These are phyloP conservation scores for Oreotrochilus melanogaster DNA, from an alignment of 2,113 vertebrate genomes.

Conservation along the genomic window DNA sequence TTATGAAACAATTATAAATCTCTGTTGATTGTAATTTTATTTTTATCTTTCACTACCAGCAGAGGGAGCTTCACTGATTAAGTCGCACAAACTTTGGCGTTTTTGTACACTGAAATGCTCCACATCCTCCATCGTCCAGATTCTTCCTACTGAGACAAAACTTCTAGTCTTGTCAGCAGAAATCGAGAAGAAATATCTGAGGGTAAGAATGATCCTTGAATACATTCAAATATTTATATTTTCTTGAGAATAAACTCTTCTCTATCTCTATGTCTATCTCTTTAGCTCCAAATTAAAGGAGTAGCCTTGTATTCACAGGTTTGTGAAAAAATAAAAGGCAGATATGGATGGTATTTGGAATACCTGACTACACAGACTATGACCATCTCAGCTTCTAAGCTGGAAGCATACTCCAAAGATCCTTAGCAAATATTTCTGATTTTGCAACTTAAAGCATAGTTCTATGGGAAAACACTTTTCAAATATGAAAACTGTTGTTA, in stretches of 20 bases:
- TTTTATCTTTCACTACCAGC: constrained; percentile 68
- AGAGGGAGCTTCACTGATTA: constrained; percentile 78
- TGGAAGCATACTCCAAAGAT: not conserved
- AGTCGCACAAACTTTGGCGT: not conserved
- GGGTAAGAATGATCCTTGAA: not conserved
- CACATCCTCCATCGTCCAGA: not conserved
- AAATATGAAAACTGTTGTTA: not conserved
- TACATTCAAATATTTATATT: not conserved
- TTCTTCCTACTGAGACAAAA: not conserved
- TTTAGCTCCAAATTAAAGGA: not conserved
- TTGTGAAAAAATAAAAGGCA: not conserved
- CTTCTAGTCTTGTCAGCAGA: not conserved
- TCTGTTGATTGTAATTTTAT: not conserved
- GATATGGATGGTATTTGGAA: not conserved
- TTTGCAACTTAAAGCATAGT: constrained; percentile 14
- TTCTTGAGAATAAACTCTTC: not conserved
- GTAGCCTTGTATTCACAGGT: not conserved
- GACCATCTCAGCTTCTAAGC: not conserved
- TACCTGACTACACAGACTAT: not conserved
- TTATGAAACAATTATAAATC: not conserved
- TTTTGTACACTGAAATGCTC: not conserved
- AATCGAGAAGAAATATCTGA: not conserved
- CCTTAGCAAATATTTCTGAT: not conserved
- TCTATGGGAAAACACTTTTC: not conserved
- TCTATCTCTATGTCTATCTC: not conserved